Evolutionary conservation across 1,140 invertebrate species (phyloP).

Genomic region (Prorops nasuta): DNA sequence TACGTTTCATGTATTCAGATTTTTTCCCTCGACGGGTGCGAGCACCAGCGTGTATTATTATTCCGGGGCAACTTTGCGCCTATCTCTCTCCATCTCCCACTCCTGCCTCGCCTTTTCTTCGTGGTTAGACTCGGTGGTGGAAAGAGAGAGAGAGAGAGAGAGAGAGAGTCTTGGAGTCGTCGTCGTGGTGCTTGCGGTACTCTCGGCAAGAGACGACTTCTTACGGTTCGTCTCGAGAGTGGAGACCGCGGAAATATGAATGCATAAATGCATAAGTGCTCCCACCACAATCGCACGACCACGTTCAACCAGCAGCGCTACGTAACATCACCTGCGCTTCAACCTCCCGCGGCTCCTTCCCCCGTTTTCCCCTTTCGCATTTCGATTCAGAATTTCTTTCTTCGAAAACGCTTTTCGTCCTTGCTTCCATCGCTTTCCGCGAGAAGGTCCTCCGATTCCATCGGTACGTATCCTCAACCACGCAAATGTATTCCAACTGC

Average conservation of each 20-base stretch:
- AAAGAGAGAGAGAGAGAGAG: too few relatives aligned
- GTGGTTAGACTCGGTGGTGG: too few relatives aligned
- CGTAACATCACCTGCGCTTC: too few relatives aligned
- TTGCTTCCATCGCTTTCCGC: conserved; percentile 12
- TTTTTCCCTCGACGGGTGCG: conserved; percentile 36
- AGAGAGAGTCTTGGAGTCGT: too few relatives aligned
- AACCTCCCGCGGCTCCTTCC: conserved; percentile 28
- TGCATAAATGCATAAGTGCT: conserved; percentile 59
- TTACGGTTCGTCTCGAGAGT: conserved; percentile 37
- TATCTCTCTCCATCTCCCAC: conserved; percentile 23
- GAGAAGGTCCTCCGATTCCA: conserved; percentile 2
- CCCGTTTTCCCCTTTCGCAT: conserved; percentile 21
- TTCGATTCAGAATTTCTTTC: conserved; percentile 28
- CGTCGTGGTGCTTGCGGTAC: conserved; percentile 27
- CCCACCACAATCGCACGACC: conserved; percentile 29
- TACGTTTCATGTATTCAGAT: conserved; percentile 59
- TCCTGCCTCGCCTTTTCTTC: neutral
- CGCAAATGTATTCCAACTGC: neutral
- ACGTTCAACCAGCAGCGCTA: neutral
- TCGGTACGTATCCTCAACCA: conserved; percentile 4
- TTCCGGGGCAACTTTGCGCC: conserved; percentile 54
- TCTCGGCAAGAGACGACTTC: conserved; percentile 32
- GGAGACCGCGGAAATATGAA: conserved; percentile 55
- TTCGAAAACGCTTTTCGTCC: conserved; percentile 19
- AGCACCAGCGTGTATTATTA: conserved; percentile 53